Base-by-base conservation (phyloP, 2,113 vertebrate species). In the Eudyptes chrysolophus region DNA sequence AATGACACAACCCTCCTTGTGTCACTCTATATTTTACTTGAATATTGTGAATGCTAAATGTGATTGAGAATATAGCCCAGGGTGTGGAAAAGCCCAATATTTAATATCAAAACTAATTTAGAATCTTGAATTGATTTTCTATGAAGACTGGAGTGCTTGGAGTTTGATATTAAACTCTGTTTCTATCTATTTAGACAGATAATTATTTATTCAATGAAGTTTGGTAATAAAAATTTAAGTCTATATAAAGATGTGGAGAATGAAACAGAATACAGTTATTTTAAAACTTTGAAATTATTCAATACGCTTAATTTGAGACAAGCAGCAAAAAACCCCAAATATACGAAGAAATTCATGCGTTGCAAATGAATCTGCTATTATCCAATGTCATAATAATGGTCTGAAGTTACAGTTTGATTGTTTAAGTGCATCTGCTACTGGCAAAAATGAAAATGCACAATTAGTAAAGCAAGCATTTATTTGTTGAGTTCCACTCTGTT, bases 231-330 rank as follows among this genome's bases (percentile, higher is more conserved):
- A 80, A 94, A 88, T 52, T 20, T 60, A 72, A 60, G 44, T 87
- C 34, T 70, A 46, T n/a, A 72, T 57, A 65, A 91, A 68, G 29
- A 64, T 3, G 0, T 38, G 6, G 10, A 72, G 20, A 86, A 77
- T 60, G 49, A 92, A 94, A 80, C 2, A 49, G 25, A 94, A 87
- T 78, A 89, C 9, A 86, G n/a, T 76, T 65, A 79, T 90, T 96
- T 97, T n/a, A 88, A 80, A 84, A 82, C 8, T 86, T 93, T 75
- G 70, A 89, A 89, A 87, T 84, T 68, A 88, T 65, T 94, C 80
- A 92, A 36, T 92, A 84, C 24, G 74, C 66, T 3, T 72, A 83
- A 62, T 86, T 51, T 92, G 30, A 92, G 74, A 84, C n/a, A 97
- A 94, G 24, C 16, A 92, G 29, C 25, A 89, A 95, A 96, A 40